Percentiles rank a stretch among this genome's conserved stretches.
phyloP scores from a whole-genome alignment of 2,888 invertebrate genomes.

The Didymodactylos carnosus region DNA sequence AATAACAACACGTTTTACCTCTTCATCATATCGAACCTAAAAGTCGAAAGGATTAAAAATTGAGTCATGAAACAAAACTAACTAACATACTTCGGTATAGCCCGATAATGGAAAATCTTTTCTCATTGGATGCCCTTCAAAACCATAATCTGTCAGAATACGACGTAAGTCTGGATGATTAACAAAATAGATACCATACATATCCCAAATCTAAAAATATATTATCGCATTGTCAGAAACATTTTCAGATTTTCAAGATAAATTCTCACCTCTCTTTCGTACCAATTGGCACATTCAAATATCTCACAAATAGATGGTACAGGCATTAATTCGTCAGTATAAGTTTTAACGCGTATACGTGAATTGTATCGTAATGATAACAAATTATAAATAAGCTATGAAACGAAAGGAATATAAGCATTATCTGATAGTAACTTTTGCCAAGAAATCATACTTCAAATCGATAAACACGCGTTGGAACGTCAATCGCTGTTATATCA shows the following conservation, averaged over 20 bases:
- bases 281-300: constrained; percentile 80
- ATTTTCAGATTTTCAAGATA: too few relatives aligned
- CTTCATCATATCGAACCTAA: constrained; percentile 94
- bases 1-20: constrained; percentile 76
- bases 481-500: constrained; percentile 83
- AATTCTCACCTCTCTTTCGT: constrained; percentile 35
- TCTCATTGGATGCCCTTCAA: constrained; percentile 92
- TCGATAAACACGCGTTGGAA: constrained; percentile 62
- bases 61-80: too few relatives aligned
- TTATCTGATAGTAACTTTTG: background rate
- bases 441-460: constrained; percentile 52
- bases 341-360: constrained; percentile 81
- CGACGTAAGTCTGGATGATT: constrained; percentile 90
- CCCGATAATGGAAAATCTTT: constrained; percentile 92
- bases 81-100: constrained; percentile 89
- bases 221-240: too few relatives aligned
- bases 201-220: constrained; percentile 75
- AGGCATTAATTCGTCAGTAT: constrained; percentile 88
- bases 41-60: too few relatives aligned
- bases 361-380: constrained; percentile 75
- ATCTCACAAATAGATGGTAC: constrained; percentile 60
- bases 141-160: constrained; percentile 94
- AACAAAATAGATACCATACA: constrained; percentile 92
- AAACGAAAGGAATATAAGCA: constrained; percentile 22
- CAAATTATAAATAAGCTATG: constrained; percentile 69